Base-by-base conservation (phyloP, 2,113 vertebrate genomes). In the Microcebus lehilahytsara region DNA sequence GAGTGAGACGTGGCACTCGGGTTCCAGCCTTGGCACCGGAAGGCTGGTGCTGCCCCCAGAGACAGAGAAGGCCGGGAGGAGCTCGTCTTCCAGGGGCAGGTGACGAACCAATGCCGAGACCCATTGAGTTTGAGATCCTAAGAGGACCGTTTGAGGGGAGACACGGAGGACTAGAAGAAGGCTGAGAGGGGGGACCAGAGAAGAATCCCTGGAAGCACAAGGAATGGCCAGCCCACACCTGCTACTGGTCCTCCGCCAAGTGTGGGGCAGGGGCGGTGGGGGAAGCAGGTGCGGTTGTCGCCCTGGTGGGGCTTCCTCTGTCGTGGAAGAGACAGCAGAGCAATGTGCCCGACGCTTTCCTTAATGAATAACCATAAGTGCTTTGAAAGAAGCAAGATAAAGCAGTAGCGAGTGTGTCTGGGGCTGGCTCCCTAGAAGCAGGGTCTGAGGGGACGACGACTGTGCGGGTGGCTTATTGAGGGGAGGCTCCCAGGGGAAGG, bases 201-300 rank as follows among this genome's bases (percentile, higher is more conserved):
- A 66, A 51, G 37, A 37, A n/a, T 71, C 46, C 12, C 19, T 10
- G 8, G 71, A 72, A 53, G 53, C 53, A 6, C 25, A 62, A 49
- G 62, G 42, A 56, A 6, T 1, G 13, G 32, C 27, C 27, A 5
- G 20, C 58, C 0, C 5, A 51, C 22, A 42, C 7, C 40, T 51
- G 19, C n/a, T 25, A 3, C 1, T 64, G 0, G 58, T 23, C 23
- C 22, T 0, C 27, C 0, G 22, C 78, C n/a, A 17, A 46, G 25
- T 17, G 8, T 10, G 13, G 9, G n/a, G 13, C 23, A 7, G 37
- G 32, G 17, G 58, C 5, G 64, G 51, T 34, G 79, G 56, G 64
- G 19, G 30, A 4, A n/a, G 25, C 83, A 74, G 37, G 23, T 60
- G 37, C 3, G 2, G 6, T 32, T 58, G 9, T 72, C 58, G 22